A percentile compares a stretch with the other conserved stretches of the same genome.
phyloP scores from a whole-genome alignment of 2,113 vertebrate species.

The Cacatua alba region DNA sequence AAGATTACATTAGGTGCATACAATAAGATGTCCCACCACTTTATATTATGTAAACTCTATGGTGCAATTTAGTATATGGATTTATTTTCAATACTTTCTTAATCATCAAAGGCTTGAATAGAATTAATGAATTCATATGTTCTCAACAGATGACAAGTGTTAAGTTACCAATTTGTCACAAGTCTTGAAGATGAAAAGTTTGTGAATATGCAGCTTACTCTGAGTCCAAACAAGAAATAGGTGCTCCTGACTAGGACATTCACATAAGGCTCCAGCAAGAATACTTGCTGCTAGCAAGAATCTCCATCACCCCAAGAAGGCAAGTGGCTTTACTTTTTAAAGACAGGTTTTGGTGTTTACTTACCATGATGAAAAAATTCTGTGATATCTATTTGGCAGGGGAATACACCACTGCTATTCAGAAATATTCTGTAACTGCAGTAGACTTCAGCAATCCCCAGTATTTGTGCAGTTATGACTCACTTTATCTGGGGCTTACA shows the following conservation, averaged over 20 bases:
- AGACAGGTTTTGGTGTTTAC: neutral
- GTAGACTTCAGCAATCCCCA: neutral
- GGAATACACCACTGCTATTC: neutral
- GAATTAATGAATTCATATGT: neutral
- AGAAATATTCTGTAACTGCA: neutral
- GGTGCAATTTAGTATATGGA: neutral
- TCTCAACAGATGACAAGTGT: neutral
- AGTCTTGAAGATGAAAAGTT: neutral
- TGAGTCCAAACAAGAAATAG: neutral
- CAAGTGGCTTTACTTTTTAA: neutral
- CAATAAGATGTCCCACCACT: neutral
- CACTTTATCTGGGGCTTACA: neutral
- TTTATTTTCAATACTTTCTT: neutral
- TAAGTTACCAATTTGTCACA: neutral
- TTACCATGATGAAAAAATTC: neutral
- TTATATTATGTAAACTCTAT: neutral
- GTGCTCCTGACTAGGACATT: neutral
- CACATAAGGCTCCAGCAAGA: neutral
- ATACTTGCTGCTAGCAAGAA: neutral
- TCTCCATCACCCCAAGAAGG: neutral
- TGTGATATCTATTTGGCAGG: neutral
- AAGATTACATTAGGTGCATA: neutral
- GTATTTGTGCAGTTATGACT: neutral
- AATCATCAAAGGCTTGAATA: neutral
- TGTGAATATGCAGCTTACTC: neutral